Evolutionary conservation across 2,113 vertebrate species (phyloP).

Genomic region (Anoplopoma fimbria): DNA sequence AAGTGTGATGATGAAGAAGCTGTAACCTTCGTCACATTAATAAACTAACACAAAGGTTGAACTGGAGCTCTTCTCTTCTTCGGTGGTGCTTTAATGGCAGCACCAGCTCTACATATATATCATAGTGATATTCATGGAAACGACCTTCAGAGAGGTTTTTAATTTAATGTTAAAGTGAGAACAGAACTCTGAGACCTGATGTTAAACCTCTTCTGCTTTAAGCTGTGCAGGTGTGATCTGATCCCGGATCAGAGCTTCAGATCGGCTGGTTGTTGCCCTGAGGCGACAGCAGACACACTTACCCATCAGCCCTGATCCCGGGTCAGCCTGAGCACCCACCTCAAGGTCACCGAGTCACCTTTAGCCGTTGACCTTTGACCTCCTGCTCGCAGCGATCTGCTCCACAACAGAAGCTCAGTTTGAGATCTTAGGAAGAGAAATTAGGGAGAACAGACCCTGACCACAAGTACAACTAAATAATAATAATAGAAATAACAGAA

Average conservation of each 20-base stretch:
- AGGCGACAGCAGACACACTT: conserved; percentile 46
- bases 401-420: neutral
- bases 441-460: neutral
- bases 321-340: conserved; percentile 22
- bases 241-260: conserved; percentile 45
- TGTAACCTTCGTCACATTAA: no score
- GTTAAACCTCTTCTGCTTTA: neutral
- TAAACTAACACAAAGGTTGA: no score
- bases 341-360: neutral
- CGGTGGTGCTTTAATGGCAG: no score
- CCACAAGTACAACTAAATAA: neutral
- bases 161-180: no score
- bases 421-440: neutral
- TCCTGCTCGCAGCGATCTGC: conserved; percentile 11
- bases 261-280: neutral
- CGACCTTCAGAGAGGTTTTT: no score
- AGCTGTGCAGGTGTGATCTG: neutral
- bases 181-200: no score
- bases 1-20: no score
- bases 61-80: no score
- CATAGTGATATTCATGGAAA: no score
- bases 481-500: neutral
- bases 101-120: no score
- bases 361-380: conserved; percentile 37
- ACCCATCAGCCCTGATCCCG: conserved; percentile 29